These are phyloP conservation scores for Halocynthia aurantium DNA, from an alignment of 23 tunicate genomes.

Conservation along the genomic window DNA sequence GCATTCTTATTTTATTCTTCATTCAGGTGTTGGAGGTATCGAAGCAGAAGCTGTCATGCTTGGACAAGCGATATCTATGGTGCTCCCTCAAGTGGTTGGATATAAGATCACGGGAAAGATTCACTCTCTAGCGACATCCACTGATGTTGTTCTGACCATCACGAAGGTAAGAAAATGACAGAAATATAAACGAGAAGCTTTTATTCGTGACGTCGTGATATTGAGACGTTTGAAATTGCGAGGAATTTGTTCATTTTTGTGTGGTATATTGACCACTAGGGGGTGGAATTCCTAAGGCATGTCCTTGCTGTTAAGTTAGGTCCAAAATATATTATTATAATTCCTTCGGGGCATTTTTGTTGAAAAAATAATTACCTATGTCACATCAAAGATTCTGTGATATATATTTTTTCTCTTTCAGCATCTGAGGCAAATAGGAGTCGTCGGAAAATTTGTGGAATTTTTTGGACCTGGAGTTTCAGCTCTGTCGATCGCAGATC, in stretches of 20 bases:
- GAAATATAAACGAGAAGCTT: not conserved
- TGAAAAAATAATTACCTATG: not conserved
- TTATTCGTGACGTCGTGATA: not conserved
- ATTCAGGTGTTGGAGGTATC: conserved; percentile 92
- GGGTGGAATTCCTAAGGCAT: no score
- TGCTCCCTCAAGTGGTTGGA: conserved; percentile 94
- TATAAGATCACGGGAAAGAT: conserved; percentile 85
- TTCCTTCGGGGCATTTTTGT: not conserved
- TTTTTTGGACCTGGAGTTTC: conserved; percentile 98
- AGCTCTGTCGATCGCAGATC: conserved; percentile 84
- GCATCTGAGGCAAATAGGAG: conserved; percentile 88
- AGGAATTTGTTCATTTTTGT: no score
- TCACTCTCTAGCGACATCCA: conserved; percentile 87
- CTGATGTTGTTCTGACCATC: conserved; percentile 94
- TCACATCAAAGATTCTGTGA: no score
- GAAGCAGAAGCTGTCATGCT: conserved; percentile 99
- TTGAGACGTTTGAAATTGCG: not conserved
- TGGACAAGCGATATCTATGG: conserved; percentile 97
- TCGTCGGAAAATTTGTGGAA: conserved; percentile 99
- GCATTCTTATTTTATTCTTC: not conserved
- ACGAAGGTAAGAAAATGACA: conserved; percentile 53
- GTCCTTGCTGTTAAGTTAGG: no score
- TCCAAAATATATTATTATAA: no score
- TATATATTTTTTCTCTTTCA: conserved; percentile 9
- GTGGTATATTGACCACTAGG: no score